These are phyloP conservation scores for Harpagoxenus sublaevis DNA, from an alignment of 2,888 invertebrate genomes.

Conservation along the genomic window DNA sequence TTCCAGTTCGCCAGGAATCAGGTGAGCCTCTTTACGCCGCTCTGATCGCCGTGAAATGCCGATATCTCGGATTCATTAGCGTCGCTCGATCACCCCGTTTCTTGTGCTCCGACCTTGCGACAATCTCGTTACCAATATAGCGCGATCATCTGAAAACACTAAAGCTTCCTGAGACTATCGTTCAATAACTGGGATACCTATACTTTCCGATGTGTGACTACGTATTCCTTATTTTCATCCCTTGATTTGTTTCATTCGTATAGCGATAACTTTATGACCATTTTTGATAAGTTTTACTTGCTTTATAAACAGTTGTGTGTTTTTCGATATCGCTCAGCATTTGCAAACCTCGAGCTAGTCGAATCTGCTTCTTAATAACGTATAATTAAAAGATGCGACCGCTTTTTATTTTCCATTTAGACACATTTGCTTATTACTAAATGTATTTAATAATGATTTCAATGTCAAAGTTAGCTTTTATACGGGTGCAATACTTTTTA, in stretches of 20 bases:
- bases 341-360: background rate
- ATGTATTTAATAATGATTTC: background rate
- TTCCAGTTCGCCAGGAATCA: constrained; percentile 96
- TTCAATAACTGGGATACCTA: background rate
- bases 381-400: background rate
- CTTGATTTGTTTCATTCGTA: background rate
- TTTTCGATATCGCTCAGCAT: background rate
- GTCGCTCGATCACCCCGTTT: constrained; percentile 5
- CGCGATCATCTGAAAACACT: background rate
- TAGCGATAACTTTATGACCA: background rate
- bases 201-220: background rate
- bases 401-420: background rate
- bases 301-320: background rate
- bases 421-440: background rate
- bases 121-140: background rate
- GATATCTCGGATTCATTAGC: constrained; percentile 44
- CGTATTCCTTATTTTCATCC: background rate
- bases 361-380: background rate
- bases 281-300: background rate
- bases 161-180: background rate
- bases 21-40: constrained; percentile 81
- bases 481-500: background rate
- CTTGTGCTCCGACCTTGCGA: background rate
- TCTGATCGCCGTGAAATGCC: constrained; percentile 24
- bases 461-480: background rate